A percentile compares a stretch with the other conserved stretches of the same genome.
Conservation (phyloP, 2,888 invertebrate species). For the Rhaphigaster nebulosa region DNA sequence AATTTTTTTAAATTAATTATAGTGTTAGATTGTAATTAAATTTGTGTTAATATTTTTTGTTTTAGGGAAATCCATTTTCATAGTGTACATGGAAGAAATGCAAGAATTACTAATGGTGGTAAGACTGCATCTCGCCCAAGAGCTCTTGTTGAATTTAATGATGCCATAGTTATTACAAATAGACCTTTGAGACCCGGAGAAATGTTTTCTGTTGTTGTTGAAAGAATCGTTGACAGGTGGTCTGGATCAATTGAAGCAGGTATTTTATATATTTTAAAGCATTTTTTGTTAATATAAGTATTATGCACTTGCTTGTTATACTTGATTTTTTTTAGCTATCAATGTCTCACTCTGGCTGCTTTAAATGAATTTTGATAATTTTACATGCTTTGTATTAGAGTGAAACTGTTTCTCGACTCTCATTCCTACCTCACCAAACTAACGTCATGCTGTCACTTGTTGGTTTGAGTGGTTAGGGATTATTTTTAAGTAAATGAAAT, state of each 20-base stretch:
- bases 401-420: too few species aligned
- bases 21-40: background rate
- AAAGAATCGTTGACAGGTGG: conserved; percentile 93
- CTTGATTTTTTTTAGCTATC: background rate
- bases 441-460: too few species aligned
- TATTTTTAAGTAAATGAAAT: too few species aligned
- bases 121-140: conserved; percentile 88
- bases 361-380: too few species aligned
- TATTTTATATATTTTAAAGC: conserved; percentile 66
- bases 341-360: too few species aligned
- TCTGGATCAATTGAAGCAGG: conserved; percentile 92
- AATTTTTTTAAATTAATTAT: too few species aligned
- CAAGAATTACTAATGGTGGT: conserved; percentile 85
- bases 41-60: conserved; percentile 61
- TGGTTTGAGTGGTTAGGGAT: too few species aligned
- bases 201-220: conserved; percentile 91
- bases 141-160: conserved; percentile 92
- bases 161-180: conserved; percentile 92
- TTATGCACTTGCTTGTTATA: background rate
- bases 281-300: background rate
- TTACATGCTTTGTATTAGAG: too few species aligned
- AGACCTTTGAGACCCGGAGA: conserved; percentile 90
- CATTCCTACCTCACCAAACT: too few species aligned
- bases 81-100: conserved; percentile 90
- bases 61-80: conserved; percentile 87